Percentiles rank a stretch among this genome's conserved stretches.
Evolutionary conservation across 2,888 invertebrate species (phyloP).

Genomic region (Mactromeris polynyma): DNA sequence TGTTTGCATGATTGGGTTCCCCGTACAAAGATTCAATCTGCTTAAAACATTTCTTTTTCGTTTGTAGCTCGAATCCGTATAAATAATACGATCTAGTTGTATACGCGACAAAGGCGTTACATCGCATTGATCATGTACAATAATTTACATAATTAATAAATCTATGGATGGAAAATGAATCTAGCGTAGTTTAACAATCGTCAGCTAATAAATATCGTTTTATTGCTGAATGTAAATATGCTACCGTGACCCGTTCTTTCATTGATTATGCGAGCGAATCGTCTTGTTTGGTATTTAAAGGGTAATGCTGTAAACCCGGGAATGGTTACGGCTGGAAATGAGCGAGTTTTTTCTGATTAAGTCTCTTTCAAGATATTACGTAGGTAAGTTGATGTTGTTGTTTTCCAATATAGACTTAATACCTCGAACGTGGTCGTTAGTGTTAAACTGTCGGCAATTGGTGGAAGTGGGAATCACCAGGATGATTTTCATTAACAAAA

Average conservation of each 20-base stretch:
- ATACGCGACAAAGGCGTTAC: neutral
- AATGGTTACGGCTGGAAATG: too few relatives aligned
- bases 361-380: too few relatives aligned
- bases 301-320: too few relatives aligned
- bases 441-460: too few relatives aligned
- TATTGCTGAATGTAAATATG: neutral
- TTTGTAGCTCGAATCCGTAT: neutral
- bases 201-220: neutral
- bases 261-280: neutral
- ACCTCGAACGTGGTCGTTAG: too few relatives aligned
- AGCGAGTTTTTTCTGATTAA: too few relatives aligned
- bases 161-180: constrained; percentile 5
- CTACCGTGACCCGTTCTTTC: neutral
- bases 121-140: neutral
- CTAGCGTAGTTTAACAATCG: neutral
- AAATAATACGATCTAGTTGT: neutral
- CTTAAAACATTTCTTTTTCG: neutral
- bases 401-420: too few relatives aligned
- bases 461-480: too few relatives aligned
- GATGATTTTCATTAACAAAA: too few relatives aligned
- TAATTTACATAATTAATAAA: constrained; percentile 19
- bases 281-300: too few relatives aligned
- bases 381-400: too few relatives aligned
- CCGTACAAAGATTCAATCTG: neutral
- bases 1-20: neutral